Evolutionary conservation across 1,140 invertebrate genomes (phyloP), one percentile per base, ranked within the genome.

Genomic region (Plectus sambesii): DNA sequence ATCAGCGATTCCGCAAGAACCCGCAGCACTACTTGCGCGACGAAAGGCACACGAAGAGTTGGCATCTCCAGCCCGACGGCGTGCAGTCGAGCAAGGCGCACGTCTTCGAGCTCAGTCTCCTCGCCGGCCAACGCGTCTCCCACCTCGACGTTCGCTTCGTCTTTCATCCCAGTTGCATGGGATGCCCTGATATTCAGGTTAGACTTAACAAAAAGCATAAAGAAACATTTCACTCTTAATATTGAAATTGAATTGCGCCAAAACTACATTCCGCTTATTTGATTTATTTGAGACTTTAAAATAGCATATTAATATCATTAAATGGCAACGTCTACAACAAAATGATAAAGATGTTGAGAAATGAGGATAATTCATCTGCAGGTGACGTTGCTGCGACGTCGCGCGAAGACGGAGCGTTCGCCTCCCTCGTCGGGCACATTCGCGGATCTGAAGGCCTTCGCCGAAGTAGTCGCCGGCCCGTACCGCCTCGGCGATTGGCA

Each of bases 31-130:
- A 74, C 51, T 83, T 86, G 58, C 81, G 82, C 58, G 80, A 82
- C 49, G 66, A 69, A 33, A 80, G 85, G 59, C 78, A 81, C 43
- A 85, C 82, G 4, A 76, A 84, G 47, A 85, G 83, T 0, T 89
- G 84, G 84, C 76, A 84, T 50, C 72, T 89, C 2, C 84, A 88
- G 63, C 82, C 82, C 57, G 85, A 87, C 51, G 79, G 80, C 70
- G 81, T 79, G 41, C 76, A 80, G 6, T 85, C 84, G 1, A 88
- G 84, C 83, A 84, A 88, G 62, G 87, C 89, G 61, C 86, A 92
- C 61, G 76, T 89, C 12, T 81, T 92, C 66, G 86, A 90, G 70
- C 72, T 92, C 0, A 85, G 84, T 3, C 69, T 92, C 49, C 84
- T 85, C 0, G 70, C 73, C 33, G 75, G 69, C 36, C 80, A 80